Evolutionary conservation across 1,140 invertebrate genomes (phyloP).

Genomic region (Anoplophora glabripennis): DNA sequence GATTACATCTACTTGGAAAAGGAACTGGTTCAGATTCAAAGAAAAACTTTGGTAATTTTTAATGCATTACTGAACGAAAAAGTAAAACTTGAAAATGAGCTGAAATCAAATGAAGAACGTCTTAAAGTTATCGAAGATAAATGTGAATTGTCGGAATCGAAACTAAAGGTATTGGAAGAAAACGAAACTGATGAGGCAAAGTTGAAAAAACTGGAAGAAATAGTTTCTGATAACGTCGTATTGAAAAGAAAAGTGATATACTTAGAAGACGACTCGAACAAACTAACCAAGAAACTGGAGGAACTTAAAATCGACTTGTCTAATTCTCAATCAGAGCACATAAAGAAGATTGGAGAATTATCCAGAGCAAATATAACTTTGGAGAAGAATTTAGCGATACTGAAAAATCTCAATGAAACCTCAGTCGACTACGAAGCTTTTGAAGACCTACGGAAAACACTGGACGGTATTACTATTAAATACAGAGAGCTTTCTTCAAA

Average conservation of each 20-base stretch:
- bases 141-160: slow-evolving; percentile 12
- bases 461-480: slow-evolving; percentile 46
- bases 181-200: slow-evolving; percentile 12
- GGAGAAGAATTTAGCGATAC: slow-evolving; percentile 35
- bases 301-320: slow-evolving; percentile 42
- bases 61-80: slow-evolving; percentile 1
- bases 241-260: slow-evolving; percentile 17
- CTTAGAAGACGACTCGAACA: slow-evolving; percentile 27
- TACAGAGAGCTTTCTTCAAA: slow-evolving; percentile 42
- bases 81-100: slow-evolving; percentile 1
- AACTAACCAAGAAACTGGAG: slow-evolving; percentile 42
- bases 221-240: slow-evolving; percentile 13
- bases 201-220: slow-evolving; percentile 7
- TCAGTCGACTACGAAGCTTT: slow-evolving; percentile 38
- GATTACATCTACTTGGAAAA: not conserved
- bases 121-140: slow-evolving; percentile 2
- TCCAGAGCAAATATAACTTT: slow-evolving; percentile 42
- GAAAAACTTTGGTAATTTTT: not conserved
- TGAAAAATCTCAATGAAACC: slow-evolving; percentile 43
- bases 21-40: not conserved
- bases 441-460: slow-evolving; percentile 45
- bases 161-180: slow-evolving; percentile 16
- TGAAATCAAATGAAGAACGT: slow-evolving; percentile 6
- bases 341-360: slow-evolving; percentile 41
- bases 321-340: slow-evolving; percentile 38